Conservation (phyloP, 2,113 vertebrate genomes). For the Sphaerodactylus townsendi region DNA sequence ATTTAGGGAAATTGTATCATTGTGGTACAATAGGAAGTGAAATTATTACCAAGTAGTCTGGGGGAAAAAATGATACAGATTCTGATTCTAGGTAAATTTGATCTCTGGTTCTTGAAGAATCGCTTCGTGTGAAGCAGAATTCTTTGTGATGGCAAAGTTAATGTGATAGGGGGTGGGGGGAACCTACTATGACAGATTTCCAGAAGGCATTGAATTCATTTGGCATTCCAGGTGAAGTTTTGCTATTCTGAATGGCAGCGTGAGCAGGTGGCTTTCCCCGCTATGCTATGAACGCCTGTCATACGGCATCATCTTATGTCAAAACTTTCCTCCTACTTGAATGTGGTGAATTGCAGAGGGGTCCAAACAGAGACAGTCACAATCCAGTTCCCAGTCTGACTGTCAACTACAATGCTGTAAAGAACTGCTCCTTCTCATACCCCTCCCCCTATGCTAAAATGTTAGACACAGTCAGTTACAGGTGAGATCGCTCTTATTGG, state of each 20-base stretch:
- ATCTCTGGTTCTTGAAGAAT: background rate
- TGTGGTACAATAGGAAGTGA: background rate
- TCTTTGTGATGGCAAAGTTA: background rate
- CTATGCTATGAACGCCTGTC: background rate
- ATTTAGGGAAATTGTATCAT: background rate
- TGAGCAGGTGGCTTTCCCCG: background rate
- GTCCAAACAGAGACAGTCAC: background rate
- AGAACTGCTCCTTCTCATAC: background rate
- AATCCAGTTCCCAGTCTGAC: background rate
- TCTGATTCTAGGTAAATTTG: background rate
- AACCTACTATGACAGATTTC: background rate
- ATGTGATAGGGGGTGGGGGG: background rate
- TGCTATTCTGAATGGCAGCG: background rate
- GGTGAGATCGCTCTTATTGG: no score
- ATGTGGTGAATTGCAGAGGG: background rate
- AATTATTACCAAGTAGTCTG: background rate
- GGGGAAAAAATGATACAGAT: background rate
- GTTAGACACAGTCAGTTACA: background rate
- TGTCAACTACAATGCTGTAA: background rate
- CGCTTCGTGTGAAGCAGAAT: background rate
- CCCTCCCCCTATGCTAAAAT: background rate
- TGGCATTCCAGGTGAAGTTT: constrained; percentile 14
- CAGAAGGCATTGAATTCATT: background rate
- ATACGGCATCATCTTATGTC: background rate
- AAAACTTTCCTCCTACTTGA: background rate